A percentile compares a stretch with the other conserved stretches of the same genome.
Evolutionary conservation across 1,140 invertebrate species (phyloP).

Genomic region (Musca vetustissima): DNA sequence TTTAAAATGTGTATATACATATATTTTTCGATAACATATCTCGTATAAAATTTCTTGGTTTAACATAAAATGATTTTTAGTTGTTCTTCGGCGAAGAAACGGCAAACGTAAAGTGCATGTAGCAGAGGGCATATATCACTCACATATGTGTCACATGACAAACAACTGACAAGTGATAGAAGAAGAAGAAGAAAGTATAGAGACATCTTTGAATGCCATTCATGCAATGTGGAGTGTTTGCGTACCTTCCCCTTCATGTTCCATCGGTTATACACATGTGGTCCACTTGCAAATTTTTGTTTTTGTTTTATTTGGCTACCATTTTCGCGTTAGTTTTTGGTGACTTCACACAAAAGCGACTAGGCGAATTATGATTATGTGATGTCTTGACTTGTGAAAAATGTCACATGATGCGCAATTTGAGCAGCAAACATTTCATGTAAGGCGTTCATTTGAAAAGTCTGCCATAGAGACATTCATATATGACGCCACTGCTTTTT

Average conservation of each 20-base stretch:
- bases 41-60: no score
- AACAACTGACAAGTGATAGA: slow-evolving; percentile 29
- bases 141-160: slow-evolving; percentile 29
- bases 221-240: background rate
- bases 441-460: background rate
- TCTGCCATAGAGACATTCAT: background rate
- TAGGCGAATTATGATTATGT: slow-evolving; percentile 28
- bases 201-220: slow-evolving; percentile 19
- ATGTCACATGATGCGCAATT: background rate
- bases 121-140: slow-evolving; percentile 26
- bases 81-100: no score
- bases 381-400: slow-evolving; percentile 5
- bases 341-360: slow-evolving; percentile 1
- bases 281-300: background rate
- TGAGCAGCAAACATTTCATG: no score
- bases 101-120: background rate
- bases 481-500: slow-evolving; percentile 15
- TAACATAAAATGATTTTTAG: no score
- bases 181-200: slow-evolving; percentile 22
- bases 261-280: background rate
- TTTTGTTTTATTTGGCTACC: background rate
- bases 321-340: background rate
- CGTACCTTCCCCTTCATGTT: background rate
- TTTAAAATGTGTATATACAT: no score
- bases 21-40: no score